Evolutionary conservation across 1,140 invertebrate genomes (phyloP), one percentile per base, ranked within the genome.

Genomic region (Drosophila tsacasi): DNA sequence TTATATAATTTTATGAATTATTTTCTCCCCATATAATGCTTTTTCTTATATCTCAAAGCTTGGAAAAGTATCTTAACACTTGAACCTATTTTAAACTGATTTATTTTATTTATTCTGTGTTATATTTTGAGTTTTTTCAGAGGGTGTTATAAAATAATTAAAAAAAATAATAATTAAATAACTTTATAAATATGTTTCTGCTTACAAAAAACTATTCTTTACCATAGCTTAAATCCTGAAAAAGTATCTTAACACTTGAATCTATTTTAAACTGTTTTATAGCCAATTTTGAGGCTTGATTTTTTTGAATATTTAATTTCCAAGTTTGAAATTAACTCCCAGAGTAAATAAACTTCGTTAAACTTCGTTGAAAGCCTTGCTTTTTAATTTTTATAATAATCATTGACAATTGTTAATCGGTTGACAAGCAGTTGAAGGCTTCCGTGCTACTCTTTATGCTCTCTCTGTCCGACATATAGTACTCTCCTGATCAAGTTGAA

Each of bases 401-500:
- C 76, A 78, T 68, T 72, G 73, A 63, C 54, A 76, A 62, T 62
- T 68, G 65, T 77, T 80, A 84, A 84, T 85, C 78, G 75, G 61
- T 68, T 62, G 72, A 64, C 61, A 44, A 35, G 27, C 58, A 42
- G 74, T 67, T 76, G 72, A 84, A 85, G 83, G 83, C 82, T 71
- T 67, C 47, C 68, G 64, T 77, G 57, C 81, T 82, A 73, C 79
- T 40, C 46, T 52, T 27, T 21, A 21, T 42, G 37, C 30, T 19
- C 49, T 49, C 63, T 71, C 42, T 47, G 52, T 44, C 55, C 25
- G 23, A 13, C 9, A 25, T 17, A n/a, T n/a, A n/a, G n/a, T n/a
- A 49, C 42, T 30, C 58, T 17, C 17, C 65, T 39, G 61, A 58
- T 47, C 46, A 75, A 79, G 84, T 87, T 87, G 84, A 87, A 87